phyloP scores from a whole-genome alignment of 2,888 invertebrate species.

The Phyto melanocephala region DNA sequence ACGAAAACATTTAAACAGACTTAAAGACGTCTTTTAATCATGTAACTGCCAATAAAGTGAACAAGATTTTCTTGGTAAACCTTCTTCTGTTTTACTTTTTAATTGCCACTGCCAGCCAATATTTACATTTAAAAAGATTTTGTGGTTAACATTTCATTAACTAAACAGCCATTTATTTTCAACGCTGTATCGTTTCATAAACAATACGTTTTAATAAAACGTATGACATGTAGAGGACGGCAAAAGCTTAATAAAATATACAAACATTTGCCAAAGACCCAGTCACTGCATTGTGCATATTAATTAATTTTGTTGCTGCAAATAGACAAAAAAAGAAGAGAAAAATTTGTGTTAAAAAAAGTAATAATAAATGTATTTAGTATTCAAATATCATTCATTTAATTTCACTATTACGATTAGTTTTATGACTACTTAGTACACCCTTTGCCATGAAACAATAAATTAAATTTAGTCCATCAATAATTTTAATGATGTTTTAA shows the following conservation, averaged over 20 bases:
- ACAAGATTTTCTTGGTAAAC: conserved; percentile 1
- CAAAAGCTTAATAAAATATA: conserved; percentile 20
- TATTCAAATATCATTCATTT: conserved; percentile 43
- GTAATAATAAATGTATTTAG: conserved; percentile 26
- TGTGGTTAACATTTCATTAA: neutral
- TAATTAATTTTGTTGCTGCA: conserved; percentile 38
- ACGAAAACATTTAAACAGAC: conserved; percentile 35
- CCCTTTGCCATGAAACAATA: neutral
- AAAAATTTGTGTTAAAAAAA: neutral
- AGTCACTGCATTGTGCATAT: conserved; percentile 44
- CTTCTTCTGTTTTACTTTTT: neutral
- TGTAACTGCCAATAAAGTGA: conserved; percentile 44
- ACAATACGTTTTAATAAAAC: conserved; percentile 11
- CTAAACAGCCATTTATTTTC: too few species aligned
- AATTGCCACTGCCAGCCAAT: neutral
- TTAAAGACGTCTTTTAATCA: conserved; percentile 51
- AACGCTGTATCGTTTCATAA: neutral
- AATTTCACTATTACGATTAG: conserved; percentile 20
- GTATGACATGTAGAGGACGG: conserved; percentile 27
- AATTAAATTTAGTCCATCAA: too few species aligned
- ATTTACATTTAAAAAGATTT: conserved; percentile 48
- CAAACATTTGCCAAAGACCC: conserved; percentile 37
- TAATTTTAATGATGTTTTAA: too few species aligned
- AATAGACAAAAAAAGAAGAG: conserved; percentile 9
- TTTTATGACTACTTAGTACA: neutral